Evolutionary conservation across 2,113 vertebrate species (phyloP), one percentile per base, ranked within the genome.

Genomic region (Lagenorhynchus albirostris): DNA sequence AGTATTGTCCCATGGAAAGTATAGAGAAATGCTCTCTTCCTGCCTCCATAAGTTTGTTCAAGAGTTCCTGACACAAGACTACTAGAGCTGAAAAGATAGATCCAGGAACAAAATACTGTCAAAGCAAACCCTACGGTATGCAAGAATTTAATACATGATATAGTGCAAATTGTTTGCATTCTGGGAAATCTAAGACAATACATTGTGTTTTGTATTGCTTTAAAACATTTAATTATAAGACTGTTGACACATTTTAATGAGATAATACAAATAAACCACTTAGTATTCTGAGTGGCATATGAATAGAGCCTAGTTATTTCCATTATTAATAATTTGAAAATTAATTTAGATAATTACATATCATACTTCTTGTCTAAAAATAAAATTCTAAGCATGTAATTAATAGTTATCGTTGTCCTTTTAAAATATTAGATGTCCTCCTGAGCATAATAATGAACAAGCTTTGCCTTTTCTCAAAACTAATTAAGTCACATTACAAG

Each of bases 321-420:
- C 13, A 62, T 93, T 20, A 67, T 85, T 94, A 91, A 93, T 92
- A 96, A 96, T 81, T 81, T 88, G 67, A 92, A 95, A 87, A 93
- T 85, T 93, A 92, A 95, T 94, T 97, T 89, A 73, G 58, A 36
- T 95, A 97, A 95, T 95, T 95, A 77, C 2, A 86, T 36, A 44
- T 94, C 70, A 74, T 65, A 74, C 5, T 87, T 92, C 79, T 87
- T 73, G 26, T 55, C 80, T 93, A 91, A 95, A 96, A 97, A 86
- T 94, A 96, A 84, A 91, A 97, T 25, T 1, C 71, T 33, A 74
- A 94, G 63, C 26, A 68, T 68, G 47, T 55, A 74, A 98, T 80
- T 97, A 94, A 92, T 83, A 89, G 90, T 85, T 93, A 96, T n/a
- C 63, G 70, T 17, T 88, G 36, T 81, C 38, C 86, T 98, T 97